Evolutionary conservation across 1,140 invertebrate species (phyloP).

Genomic region (Aphis craccivora): DNA sequence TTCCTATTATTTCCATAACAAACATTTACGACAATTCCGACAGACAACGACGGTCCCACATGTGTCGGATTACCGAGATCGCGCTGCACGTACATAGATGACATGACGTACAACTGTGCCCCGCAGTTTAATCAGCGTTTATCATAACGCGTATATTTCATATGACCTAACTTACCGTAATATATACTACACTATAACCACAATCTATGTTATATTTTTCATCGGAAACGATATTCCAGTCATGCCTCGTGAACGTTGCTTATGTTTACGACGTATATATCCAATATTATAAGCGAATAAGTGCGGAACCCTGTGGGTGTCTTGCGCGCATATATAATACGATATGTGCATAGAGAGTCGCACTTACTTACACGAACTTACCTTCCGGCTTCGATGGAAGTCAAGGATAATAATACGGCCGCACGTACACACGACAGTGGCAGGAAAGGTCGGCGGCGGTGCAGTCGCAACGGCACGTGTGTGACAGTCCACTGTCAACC

Average conservation of each 20-base stretch:
- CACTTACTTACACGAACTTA: background rate
- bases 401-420: background rate
- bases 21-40: background rate
- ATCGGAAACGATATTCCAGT: background rate
- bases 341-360: background rate
- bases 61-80: background rate
- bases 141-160: background rate
- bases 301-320: background rate
- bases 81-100: background rate
- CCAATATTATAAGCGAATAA: background rate
- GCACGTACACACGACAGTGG: too few species aligned
- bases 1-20: background rate
- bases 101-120: background rate
- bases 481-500: background rate
- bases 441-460: background rate
- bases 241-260: background rate
- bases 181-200: background rate
- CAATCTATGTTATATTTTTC: background rate
- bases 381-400: background rate
- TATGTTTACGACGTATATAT: background rate
- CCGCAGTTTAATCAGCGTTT: background rate
- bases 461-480: background rate
- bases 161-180: background rate
- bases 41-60: background rate
- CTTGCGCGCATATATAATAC: background rate